phyloP scores from a whole-genome alignment of 2,888 invertebrate species.

The Cryptocheilus praepositus region DNA sequence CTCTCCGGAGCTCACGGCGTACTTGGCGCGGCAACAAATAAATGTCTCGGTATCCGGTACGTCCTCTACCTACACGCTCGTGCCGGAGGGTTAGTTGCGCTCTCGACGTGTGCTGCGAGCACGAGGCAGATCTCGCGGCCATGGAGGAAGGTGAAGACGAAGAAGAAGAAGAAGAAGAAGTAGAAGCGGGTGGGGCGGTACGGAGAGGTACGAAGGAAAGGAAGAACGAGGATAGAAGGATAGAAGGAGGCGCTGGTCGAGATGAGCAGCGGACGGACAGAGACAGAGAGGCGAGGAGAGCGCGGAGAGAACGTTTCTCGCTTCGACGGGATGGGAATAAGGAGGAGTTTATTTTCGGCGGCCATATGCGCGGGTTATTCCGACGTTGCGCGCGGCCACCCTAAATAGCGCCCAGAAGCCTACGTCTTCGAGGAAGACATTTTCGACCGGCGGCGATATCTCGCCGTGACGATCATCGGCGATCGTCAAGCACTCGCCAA shows the following conservation, averaged over 20 bases:
- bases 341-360: conserved; percentile 73
- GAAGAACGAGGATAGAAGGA: background rate
- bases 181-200: background rate
- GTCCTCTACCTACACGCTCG: conserved; percentile 44
- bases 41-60: conserved; percentile 67
- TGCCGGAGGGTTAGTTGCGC: conserved; percentile 41
- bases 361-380: conserved; percentile 74
- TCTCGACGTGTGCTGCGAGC: conserved; percentile 14
- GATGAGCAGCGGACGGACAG: conserved; percentile 10
- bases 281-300: too few relatives aligned
- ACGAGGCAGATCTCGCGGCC: conserved; percentile 36
- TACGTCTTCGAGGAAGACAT: conserved; percentile 49
- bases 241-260: background rate
- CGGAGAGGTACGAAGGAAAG: conserved; percentile 1
- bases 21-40: conserved; percentile 59
- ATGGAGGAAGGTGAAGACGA: conserved; percentile 15
- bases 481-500: conserved; percentile 8
- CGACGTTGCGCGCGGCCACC: conserved; percentile 64
- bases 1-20: conserved; percentile 23
- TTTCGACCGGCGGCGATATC: conserved; percentile 38
- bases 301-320: conserved; percentile 42
- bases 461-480: conserved; percentile 24
- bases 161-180: conserved; percentile 17
- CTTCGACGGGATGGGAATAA: conserved; percentile 71
- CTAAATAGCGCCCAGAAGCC: conserved; percentile 62